Evolutionary conservation across 2,113 vertebrate species (phyloP).

Genomic region (Takifugu flavidus): DNA sequence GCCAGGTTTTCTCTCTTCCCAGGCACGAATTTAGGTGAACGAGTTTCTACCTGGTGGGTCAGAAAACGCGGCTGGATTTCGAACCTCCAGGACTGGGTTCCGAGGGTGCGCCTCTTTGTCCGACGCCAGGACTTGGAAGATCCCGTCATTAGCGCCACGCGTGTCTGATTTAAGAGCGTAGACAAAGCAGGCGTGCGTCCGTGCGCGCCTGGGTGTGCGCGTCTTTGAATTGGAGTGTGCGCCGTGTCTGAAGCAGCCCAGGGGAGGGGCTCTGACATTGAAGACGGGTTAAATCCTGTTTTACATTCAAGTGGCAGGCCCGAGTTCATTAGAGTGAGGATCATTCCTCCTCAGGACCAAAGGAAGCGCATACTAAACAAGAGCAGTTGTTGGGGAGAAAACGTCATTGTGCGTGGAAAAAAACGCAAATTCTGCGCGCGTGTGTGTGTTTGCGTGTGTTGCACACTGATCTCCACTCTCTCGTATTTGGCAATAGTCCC

Average conservation of each 20-base stretch:
- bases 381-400: constrained; percentile 81
- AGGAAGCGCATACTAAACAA: constrained; percentile 83
- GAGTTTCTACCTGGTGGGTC: too few species aligned
- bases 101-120: too few species aligned
- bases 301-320: constrained; percentile 83
- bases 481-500: constrained; percentile 19
- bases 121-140: too few species aligned
- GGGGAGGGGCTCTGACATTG: constrained; percentile 82
- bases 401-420: constrained; percentile 69
- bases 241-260: constrained; percentile 76
- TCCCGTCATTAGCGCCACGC: too few species aligned
- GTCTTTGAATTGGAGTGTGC: constrained; percentile 47
- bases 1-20: too few species aligned
- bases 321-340: constrained; percentile 82
- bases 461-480: constrained; percentile 29
- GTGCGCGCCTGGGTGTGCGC: constrained; percentile 11
- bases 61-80: too few species aligned
- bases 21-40: too few species aligned
- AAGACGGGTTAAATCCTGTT: constrained; percentile 84
- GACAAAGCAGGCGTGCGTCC: constrained; percentile 23
- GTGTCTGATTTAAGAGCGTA: neutral
- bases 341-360: constrained; percentile 82
- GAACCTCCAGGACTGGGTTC: too few species aligned
- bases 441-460: constrained; percentile 13
- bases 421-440: constrained; percentile 47